Evolutionary conservation across 2,113 vertebrate genomes (phyloP).

Genomic region (Harpagus bidentatus): DNA sequence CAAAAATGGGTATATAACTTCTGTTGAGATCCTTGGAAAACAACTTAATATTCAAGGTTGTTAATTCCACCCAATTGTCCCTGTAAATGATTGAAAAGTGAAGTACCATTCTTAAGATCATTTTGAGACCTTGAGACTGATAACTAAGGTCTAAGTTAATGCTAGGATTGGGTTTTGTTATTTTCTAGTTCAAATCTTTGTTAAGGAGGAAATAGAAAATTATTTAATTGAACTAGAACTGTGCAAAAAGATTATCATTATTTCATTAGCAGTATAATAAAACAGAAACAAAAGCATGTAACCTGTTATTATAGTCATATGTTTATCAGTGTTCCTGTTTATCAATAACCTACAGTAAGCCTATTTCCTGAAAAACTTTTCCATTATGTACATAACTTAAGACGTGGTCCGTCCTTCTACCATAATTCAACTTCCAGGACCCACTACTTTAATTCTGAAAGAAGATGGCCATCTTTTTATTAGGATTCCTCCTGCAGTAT

Average conservation of each 20-base stretch:
- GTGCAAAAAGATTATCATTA: background rate
- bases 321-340: background rate
- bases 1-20: background rate
- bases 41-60: background rate
- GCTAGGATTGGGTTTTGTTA: background rate
- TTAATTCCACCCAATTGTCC: background rate
- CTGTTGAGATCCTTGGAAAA: background rate
- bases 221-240: background rate
- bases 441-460: background rate
- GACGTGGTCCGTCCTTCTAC: background rate
- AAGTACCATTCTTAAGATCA: background rate
- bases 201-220: background rate
- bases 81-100: background rate
- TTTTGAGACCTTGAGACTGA: background rate
- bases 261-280: background rate
- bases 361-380: background rate
- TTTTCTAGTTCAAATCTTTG: background rate
- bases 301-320: background rate
- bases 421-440: background rate
- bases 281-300: background rate
- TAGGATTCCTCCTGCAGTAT: background rate
- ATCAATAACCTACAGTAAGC: background rate
- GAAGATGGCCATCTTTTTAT: background rate
- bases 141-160: background rate
- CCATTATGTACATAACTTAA: background rate